These are phyloP conservation scores for Zaprionus ornatus DNA, from an alignment of 1,140 invertebrate species.

Conservation along the genomic window DNA sequence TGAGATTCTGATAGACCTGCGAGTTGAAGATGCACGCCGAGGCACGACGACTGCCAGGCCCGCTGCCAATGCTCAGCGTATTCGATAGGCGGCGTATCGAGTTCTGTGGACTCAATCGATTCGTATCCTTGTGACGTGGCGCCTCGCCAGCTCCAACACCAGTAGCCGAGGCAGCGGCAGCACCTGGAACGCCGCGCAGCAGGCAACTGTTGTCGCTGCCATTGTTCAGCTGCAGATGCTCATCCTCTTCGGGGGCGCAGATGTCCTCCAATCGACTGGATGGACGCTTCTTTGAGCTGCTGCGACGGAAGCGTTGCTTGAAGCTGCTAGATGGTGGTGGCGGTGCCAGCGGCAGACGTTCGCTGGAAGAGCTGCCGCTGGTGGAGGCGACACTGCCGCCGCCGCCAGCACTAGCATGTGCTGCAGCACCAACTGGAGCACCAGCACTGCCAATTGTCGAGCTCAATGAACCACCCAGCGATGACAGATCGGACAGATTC, in stretches of 20 bases:
- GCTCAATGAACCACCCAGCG: slow-evolving; percentile 30
- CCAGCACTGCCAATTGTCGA: neutral
- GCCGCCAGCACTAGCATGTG: neutral
- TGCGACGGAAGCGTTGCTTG: slow-evolving; percentile 77
- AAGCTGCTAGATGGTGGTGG: slow-evolving; percentile 53
- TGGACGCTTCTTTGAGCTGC: slow-evolving; percentile 73
- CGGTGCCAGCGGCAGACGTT: slow-evolving; percentile 53
- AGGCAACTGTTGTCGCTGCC: slow-evolving; percentile 68
- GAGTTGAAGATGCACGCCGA: slow-evolving; percentile 83
- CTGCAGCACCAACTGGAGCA: neutral
- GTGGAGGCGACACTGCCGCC: slow-evolving; percentile 47
- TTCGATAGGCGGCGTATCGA: slow-evolving; percentile 85
- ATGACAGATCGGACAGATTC: slow-evolving; percentile 56
- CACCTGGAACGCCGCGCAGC: slow-evolving; percentile 22
- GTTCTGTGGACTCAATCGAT: slow-evolving; percentile 89
- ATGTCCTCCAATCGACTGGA: slow-evolving; percentile 35
- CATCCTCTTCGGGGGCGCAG: slow-evolving; percentile 48
- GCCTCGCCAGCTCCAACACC: neutral
- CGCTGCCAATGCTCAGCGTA: slow-evolving; percentile 72
- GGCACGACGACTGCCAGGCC: slow-evolving; percentile 67
- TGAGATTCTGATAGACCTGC: slow-evolving; percentile 82
- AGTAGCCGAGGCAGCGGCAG: neutral
- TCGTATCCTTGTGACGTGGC: slow-evolving; percentile 88
- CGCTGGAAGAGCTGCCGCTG: slow-evolving; percentile 65
- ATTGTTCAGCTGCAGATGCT: slow-evolving; percentile 72